These are phyloP conservation scores for Anolis carolinensis DNA, from an alignment of 2,113 vertebrate genomes.

Conservation along the genomic window DNA sequence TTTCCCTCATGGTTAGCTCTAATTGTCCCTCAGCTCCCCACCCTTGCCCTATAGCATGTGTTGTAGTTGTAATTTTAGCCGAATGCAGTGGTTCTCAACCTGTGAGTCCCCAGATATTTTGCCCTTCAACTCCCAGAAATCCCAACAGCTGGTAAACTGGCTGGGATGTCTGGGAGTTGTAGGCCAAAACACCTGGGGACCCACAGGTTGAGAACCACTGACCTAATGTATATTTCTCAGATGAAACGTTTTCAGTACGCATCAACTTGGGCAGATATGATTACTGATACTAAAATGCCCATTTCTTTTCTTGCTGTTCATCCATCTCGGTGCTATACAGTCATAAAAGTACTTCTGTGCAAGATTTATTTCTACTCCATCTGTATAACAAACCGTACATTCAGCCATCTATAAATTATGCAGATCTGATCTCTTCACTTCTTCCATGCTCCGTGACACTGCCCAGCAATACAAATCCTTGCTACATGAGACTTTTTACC, in stretches of 20 bases:
- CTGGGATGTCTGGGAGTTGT: too few relatives aligned
- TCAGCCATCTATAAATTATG: constrained; percentile 36
- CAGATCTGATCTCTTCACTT: constrained; percentile 20
- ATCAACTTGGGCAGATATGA: not conserved
- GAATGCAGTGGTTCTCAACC: too few relatives aligned
- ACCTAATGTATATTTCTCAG: not conserved
- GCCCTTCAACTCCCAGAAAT: too few relatives aligned
- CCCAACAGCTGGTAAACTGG: too few relatives aligned
- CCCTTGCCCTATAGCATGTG: not conserved
- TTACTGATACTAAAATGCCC: rapidly evolving
- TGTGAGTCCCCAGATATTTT: too few relatives aligned
- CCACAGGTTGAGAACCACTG: too few relatives aligned
- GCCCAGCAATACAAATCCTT: constrained; percentile 53
- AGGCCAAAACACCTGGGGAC: too few relatives aligned
- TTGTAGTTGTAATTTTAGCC: not conserved
- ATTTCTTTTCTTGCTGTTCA: constrained; percentile 29
- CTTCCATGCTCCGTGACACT: constrained; percentile 25
- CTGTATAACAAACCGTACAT: constrained; percentile 55
- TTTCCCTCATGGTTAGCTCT: not conserved
- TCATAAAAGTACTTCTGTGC: constrained; percentile 52
- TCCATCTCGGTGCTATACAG: constrained; percentile 13
- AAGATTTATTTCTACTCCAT: constrained; percentile 34
- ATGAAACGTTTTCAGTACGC: not conserved
- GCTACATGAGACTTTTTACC: constrained; percentile 57
- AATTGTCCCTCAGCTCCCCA: not conserved